phyloP scores from a whole-genome alignment of 2,113 vertebrate species.

The Urocynchramus pylzowi region DNA sequence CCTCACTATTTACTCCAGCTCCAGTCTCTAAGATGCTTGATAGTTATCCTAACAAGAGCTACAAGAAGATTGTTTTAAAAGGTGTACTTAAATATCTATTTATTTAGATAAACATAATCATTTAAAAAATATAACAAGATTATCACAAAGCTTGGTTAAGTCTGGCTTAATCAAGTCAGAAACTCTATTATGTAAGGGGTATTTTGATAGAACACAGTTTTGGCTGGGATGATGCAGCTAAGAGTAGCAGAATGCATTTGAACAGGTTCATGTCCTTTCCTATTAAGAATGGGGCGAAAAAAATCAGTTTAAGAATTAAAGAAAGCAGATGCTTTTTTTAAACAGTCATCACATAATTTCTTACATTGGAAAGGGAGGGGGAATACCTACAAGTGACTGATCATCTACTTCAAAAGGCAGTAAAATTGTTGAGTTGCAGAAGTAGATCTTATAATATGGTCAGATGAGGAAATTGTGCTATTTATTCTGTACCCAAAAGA shows the following conservation, averaged over 20 bases:
- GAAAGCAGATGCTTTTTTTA: not conserved
- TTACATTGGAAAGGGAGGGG: not conserved
- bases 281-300: fast-evolving
- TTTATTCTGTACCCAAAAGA: not conserved
- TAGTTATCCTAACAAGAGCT: not conserved
- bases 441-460: not conserved
- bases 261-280: not conserved
- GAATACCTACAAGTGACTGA: not conserved
- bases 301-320: not conserved
- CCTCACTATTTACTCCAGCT: not conserved
- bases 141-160: not conserved
- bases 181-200: fast-evolving
- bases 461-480: not conserved
- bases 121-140: not conserved
- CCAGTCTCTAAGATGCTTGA: not conserved
- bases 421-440: not conserved
- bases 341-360: not conserved
- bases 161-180: not conserved
- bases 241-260: not conserved
- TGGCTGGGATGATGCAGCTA: not conserved
- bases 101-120: not conserved
- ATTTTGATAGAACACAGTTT: not conserved
- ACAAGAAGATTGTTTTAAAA: not conserved
- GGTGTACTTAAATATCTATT: not conserved
- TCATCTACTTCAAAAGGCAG: not conserved